phyloP scores from a whole-genome alignment of 2,113 vertebrate species.

The Motacilla alba region DNA sequence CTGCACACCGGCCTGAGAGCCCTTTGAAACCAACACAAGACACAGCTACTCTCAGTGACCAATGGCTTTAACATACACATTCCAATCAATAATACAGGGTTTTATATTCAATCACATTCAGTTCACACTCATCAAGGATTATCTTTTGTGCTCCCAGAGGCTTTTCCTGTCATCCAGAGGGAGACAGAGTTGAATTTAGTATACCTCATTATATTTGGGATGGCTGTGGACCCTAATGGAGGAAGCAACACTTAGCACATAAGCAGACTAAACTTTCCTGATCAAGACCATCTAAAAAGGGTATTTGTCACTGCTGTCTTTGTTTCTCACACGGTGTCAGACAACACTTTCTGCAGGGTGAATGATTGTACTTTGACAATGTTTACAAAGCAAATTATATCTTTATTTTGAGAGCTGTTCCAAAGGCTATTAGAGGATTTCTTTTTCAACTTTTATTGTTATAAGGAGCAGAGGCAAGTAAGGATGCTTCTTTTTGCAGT shows the following conservation, averaged over 20 bases:
- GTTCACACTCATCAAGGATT: constrained; percentile 62
- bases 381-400: constrained; percentile 26
- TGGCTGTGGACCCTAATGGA: constrained; percentile 40
- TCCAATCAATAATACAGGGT: constrained; percentile 72
- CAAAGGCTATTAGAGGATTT: background rate
- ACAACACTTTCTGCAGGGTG: background rate
- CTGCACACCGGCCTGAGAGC: constrained; percentile 27
- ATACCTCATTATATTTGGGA: constrained; percentile 23
- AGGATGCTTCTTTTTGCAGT: background rate
- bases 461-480: background rate
- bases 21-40: constrained; percentile 50
- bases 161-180: constrained; percentile 37
- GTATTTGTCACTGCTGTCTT: constrained; percentile 4
- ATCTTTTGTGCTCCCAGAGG: constrained; percentile 64
- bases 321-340: background rate
- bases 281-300: background rate
- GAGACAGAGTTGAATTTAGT: background rate
- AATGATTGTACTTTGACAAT: constrained; percentile 10
- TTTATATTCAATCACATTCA: constrained; percentile 70
- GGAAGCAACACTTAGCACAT: constrained; percentile 6
- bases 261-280: constrained; percentile 25
- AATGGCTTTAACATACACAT: constrained; percentile 34
- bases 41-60: constrained; percentile 33
- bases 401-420: constrained; percentile 38
- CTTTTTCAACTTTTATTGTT: background rate